Percentiles rank a stretch among this genome's conserved stretches.
phyloP scores from a whole-genome alignment of 2,888 invertebrate species.

The Torymus texanus region DNA sequence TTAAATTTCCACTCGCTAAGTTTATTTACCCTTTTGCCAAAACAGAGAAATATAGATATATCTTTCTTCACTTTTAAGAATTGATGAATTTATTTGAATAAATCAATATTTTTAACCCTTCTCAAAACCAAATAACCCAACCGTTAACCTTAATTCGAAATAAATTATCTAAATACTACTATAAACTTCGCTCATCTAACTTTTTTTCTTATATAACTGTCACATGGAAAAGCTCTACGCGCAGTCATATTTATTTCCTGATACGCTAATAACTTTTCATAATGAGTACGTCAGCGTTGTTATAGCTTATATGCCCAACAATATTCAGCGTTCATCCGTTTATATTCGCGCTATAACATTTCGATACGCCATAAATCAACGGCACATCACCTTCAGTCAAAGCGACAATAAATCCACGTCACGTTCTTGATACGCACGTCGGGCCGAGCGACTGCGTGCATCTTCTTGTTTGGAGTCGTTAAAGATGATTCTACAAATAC shows the following conservation, averaged over 20 bases:
- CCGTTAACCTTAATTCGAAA: background rate
- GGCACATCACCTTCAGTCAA: constrained; percentile 31
- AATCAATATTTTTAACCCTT: constrained; percentile 1
- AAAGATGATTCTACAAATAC: constrained; percentile 43
- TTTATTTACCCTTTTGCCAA: background rate
- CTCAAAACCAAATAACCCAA: background rate
- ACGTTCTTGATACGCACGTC: constrained; percentile 40
- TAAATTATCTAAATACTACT: too few species aligned
- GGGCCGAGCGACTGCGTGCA: background rate
- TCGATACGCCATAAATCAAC: constrained; percentile 41
- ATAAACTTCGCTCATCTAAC: too few species aligned
- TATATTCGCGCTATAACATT: constrained; percentile 31
- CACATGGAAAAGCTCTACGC: too few species aligned
- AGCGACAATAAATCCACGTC: constrained; percentile 51
- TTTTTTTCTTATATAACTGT: too few species aligned
- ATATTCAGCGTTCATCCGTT: constrained; percentile 12
- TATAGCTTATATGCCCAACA: background rate
- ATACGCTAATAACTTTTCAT: background rate
- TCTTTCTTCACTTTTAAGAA: background rate
- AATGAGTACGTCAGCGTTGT: constrained; percentile 1
- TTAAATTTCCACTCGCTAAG: constrained; percentile 9
- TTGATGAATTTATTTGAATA: background rate
- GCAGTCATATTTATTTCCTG: too few species aligned
- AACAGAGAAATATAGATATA: background rate
- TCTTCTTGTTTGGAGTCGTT: constrained; percentile 45